Base-by-base conservation (phyloP, 2,113 vertebrate genomes). In the Platanista minor region DNA sequence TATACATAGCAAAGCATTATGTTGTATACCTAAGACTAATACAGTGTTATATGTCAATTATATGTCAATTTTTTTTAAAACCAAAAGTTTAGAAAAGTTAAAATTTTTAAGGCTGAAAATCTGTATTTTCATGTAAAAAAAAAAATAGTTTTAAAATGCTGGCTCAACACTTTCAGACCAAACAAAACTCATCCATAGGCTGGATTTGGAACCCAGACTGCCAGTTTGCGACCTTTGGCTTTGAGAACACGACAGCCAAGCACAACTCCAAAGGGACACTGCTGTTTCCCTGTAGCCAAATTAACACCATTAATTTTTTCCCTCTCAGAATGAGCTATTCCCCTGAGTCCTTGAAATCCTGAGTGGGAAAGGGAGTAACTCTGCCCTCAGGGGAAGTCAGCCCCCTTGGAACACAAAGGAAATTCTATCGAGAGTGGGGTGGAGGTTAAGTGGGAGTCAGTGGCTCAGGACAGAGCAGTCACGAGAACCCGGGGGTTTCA, bases 111-210 rank as follows among this genome's bases (percentile, higher is more conserved):
- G 64, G 21, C n/a, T 69, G 6, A 21, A 67, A 36, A 41, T 33
- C 67, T 59, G 2, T 39, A 80, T 46, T 80, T 85, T 94, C n/a
- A 9, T 4, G 29, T 54, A 25, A 90, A 85, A 78, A 91, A 78
- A n/a, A 91, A 78, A 33, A 43, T 64, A 49, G 49, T 94, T 94
- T 90, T 43, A 54, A 89, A 85, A 87, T 36, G 43, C 14, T 61
- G 78, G 52, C 52, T 89, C 14, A 4, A 80, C 33, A 39, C 59
- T 74, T 94, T 87, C 67, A 94, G 36, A 86, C 52, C 61, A 93
- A 80, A 83, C 8, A 4, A 78, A 95, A 54, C 29, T n/a, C 23
- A 36, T 67, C 66, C 8, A 25, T 6, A 31, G 90, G 72, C 52
- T 62, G n/a, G 67, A n/a, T 36, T 33, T 31, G 46, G 74, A 52